Conservation (phyloP, 1,140 invertebrate genomes). For the Aphaenogaster floridana region DNA sequence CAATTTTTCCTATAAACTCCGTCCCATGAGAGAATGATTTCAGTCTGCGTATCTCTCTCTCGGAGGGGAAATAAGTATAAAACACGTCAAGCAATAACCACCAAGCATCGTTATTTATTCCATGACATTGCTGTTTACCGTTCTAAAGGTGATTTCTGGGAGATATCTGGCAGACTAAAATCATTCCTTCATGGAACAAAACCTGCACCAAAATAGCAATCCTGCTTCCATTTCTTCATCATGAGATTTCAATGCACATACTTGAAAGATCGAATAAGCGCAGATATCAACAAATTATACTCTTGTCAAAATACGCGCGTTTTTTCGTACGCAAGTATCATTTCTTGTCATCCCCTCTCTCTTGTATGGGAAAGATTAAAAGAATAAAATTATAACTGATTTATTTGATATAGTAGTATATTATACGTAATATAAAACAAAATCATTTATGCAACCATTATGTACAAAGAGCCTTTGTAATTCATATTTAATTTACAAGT, state of each 20-base stretch:
- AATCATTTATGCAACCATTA: conserved; percentile 84
- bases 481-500: conserved; percentile 85
- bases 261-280: background rate
- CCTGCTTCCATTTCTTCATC: conserved; percentile 15
- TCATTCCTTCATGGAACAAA: conserved; percentile 24
- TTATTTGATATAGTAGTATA: conserved; percentile 84
- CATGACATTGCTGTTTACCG: background rate
- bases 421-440: conserved; percentile 84
- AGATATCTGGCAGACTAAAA: background rate
- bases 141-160: background rate
- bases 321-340: conserved; percentile 4
- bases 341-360: conserved; percentile 55
- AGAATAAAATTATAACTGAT: conserved; percentile 81
- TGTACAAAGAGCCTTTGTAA: conserved; percentile 87
- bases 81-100: background rate
- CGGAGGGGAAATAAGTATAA: background rate
- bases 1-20: background rate
- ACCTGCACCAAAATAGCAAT: background rate
- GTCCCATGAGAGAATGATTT: conserved; percentile 14
- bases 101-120: background rate
- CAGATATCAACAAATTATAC: background rate
- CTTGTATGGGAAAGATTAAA: conserved; percentile 42
- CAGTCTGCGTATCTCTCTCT: background rate
- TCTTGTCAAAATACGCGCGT: background rate
- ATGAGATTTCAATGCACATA: conserved; percentile 26